These are phyloP conservation scores for Gadopsis marmoratus DNA, from an alignment of 2,797 vertebrate species.

Conservation along the genomic window DNA sequence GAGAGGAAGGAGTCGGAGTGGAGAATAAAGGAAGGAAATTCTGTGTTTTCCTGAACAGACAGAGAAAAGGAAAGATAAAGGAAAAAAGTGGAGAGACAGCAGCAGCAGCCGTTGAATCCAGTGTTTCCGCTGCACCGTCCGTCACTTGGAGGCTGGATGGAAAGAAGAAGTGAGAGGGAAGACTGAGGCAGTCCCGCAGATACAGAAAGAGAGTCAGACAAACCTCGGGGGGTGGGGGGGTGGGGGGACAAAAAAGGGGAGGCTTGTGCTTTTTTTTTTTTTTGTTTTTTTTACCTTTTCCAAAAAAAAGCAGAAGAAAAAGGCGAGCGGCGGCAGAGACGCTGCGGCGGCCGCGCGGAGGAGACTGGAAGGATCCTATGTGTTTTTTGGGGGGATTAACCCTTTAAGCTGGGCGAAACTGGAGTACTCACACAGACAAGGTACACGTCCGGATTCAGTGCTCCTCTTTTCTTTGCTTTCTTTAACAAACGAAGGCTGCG, in stretches of 20 bases:
- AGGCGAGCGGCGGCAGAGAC: conserved; percentile 6
- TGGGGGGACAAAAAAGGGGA: background rate
- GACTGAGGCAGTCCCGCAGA: conserved; percentile 44
- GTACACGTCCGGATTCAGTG: conserved; percentile 45
- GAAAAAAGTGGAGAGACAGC: background rate
- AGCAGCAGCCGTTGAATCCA: no score
- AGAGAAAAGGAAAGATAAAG: background rate
- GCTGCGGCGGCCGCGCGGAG: no score
- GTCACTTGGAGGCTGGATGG: conserved; percentile 29
- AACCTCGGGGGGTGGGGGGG: background rate
- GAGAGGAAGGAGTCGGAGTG: background rate
- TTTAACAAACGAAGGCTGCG: no score
- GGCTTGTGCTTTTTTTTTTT: background rate
- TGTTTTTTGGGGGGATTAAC: conserved; percentile 66
- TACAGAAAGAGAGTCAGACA: conserved; percentile 9
- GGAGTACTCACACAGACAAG: conserved; percentile 76
- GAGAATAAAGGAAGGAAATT: background rate
- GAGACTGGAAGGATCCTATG: conserved; percentile 70
- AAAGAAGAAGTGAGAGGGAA: conserved; percentile 43
- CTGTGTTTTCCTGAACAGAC: conserved; percentile 17
- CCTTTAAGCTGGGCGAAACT: conserved; percentile 65
- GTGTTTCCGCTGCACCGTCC: conserved; percentile 19
- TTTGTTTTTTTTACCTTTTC: background rate
- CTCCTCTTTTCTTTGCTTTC: background rate
- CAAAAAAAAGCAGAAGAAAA: conserved; percentile 37